Base-by-base conservation (phyloP, 2,888 invertebrate species). In the Napeogenes inachia region DNA sequence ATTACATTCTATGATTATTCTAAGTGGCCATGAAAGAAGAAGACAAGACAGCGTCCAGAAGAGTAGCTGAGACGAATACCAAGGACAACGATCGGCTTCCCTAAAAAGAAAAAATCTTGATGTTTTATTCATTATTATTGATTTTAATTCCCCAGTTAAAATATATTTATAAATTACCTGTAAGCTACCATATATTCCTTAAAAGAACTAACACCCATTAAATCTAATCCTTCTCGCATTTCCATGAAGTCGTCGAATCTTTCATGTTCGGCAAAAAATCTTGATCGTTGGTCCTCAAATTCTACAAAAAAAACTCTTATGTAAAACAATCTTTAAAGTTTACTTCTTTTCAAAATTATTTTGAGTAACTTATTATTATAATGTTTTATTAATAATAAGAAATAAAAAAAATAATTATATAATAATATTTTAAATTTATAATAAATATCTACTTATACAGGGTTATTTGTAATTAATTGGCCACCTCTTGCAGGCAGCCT, bases 171-270 rank as follows among this genome's bases (percentile, higher is more conserved):
- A 10, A 12, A 30, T 69, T 77, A 91, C 91, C 91, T 89, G 76
- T 91, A 91, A 57, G 91, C 91, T 13, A 91, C 90, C 86, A 92
- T 91, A 68, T 91, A 91, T 76, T 92, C 92, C 68, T 91, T 91
- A 73, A 92, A 92, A 4, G 89, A 89, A 67, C 87, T 88, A 67
- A 93, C 92, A 72, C 93, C 93, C 13, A 93, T 92, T 30, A 96
- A 89, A 76, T 96, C 96, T 67, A 96, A 87, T 0, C 96, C 95
- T 77, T 96, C 96, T 2, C 94, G 87, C 92, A 95, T 95, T 84
- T 96, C 96, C 94, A 96, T 94, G 80, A 96, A 96, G 81, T 96
- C 96, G 75, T 96, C 96, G 62, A 94, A 92, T 32, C 94, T 87
- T 79, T 96, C 96, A 82, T 96, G 94, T 69, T 95, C 95, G 61